phyloP scores from a whole-genome alignment of 64 coral and sea anemone genomes.

The Catalaphyllia jardinei region DNA sequence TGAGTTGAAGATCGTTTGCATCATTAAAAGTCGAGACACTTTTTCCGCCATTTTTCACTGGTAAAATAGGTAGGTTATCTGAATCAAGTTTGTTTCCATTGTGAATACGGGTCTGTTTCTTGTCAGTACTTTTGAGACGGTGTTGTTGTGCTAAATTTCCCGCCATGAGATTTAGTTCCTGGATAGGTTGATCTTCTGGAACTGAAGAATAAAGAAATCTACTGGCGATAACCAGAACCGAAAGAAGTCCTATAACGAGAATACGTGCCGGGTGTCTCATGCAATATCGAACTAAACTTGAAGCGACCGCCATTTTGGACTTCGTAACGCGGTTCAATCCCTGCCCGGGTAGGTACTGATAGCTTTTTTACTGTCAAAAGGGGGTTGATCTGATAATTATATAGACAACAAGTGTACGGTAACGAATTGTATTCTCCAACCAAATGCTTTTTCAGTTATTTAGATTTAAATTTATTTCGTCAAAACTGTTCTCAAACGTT shows the following conservation, averaged over 20 bases:
- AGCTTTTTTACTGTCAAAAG: no score
- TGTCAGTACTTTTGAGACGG: background rate
- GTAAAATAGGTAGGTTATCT: background rate
- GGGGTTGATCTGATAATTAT: background rate
- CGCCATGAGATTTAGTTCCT: slow-evolving; percentile 21
- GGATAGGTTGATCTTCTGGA: background rate
- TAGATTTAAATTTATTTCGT: background rate
- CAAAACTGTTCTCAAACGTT: background rate
- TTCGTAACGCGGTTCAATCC: background rate
- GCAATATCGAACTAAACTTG: slow-evolving; percentile 6
- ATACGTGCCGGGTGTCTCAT: slow-evolving; percentile 27
- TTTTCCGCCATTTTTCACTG: background rate
- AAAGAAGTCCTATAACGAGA: background rate
- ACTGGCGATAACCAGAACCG: slow-evolving; percentile 23
- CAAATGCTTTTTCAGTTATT: no score
- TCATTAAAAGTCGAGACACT: background rate
- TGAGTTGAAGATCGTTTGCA: background rate
- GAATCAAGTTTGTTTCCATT: no score
- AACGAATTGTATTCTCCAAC: no score
- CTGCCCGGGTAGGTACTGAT: background rate
- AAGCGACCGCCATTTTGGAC: slow-evolving; percentile 7
- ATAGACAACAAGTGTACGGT: no score
- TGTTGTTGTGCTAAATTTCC: slow-evolving; percentile 7
- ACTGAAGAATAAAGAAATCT: slow-evolving; percentile 37
- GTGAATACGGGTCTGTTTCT: background rate